phyloP scores from a whole-genome alignment of 2,113 vertebrate genomes.

The Phylloscopus trochilus region DNA sequence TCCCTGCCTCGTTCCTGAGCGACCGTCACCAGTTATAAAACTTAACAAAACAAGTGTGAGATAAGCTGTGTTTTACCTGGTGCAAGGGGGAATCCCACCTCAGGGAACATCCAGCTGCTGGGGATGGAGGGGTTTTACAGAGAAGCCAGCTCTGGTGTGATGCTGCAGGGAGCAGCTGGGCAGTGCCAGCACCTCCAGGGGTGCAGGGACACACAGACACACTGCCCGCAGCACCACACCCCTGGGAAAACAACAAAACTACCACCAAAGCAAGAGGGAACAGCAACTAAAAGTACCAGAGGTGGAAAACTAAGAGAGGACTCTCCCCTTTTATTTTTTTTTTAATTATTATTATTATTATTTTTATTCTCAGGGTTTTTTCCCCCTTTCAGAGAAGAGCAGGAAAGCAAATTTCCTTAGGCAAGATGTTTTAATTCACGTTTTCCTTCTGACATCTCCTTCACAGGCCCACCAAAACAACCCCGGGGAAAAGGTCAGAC shows the following conservation, averaged over 20 bases:
- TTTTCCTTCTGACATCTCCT: not conserved
- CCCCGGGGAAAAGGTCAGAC: not conserved
- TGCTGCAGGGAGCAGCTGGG: not conserved
- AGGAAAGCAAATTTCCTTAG: not conserved
- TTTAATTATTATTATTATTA: too few species aligned
- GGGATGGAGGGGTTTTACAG: not conserved
- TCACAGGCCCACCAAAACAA: not conserved
- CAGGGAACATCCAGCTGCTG: accelerated
- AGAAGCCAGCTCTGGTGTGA: not conserved
- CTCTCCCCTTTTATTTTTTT: not conserved
- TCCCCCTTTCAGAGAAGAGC: not conserved
- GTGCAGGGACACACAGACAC: not conserved
- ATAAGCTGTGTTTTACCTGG: not conserved
- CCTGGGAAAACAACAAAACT: accelerated
- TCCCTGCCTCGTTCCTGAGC: too few species aligned
- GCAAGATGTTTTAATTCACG: slow-evolving; percentile 23
- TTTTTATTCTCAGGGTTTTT: not conserved
- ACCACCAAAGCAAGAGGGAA: not conserved
- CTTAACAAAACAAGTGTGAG: too few species aligned
- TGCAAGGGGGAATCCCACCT: not conserved
- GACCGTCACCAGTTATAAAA: too few species aligned
- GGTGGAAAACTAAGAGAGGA: not conserved
- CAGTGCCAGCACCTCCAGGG: not conserved
- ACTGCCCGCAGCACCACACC: not conserved
- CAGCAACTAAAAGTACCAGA: not conserved